These are phyloP conservation scores for Thelaira solivaga DNA, from an alignment of 2,888 invertebrate species.

Conservation along the genomic window DNA sequence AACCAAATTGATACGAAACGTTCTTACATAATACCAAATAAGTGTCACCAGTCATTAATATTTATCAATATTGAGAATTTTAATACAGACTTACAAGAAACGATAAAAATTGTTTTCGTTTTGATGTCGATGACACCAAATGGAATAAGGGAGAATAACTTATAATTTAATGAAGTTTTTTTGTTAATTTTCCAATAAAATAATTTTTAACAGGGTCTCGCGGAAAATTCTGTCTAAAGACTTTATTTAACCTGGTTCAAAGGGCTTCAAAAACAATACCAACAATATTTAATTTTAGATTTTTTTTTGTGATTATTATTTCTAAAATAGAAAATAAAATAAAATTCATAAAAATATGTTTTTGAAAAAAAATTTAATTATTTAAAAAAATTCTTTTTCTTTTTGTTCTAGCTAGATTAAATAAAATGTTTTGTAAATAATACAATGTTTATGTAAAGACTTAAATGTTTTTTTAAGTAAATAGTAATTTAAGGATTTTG, in stretches of 20 bases:
- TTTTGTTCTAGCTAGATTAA: neutral
- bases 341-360: too few species aligned
- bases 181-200: neutral
- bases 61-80: too few species aligned
- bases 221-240: slow-evolving; percentile 75
- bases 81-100: too few species aligned
- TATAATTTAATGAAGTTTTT: neutral
- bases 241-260: neutral
- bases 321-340: too few species aligned
- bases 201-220: slow-evolving; percentile 71
- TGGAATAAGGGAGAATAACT: too few species aligned
- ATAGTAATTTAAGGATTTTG: neutral
- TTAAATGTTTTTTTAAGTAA: neutral
- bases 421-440: neutral
- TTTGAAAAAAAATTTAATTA: too few species aligned
- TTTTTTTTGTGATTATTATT: too few species aligned
- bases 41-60: too few species aligned
- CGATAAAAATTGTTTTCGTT: too few species aligned
- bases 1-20: too few species aligned
- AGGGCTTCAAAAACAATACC: neutral
- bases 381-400: neutral
- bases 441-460: neutral
- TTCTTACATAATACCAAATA: too few species aligned
- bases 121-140: too few species aligned
- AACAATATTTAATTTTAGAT: slow-evolving; percentile 10